phyloP scores from a whole-genome alignment of 2,797 vertebrate genomes.

The Cetoscarus ocellatus region DNA sequence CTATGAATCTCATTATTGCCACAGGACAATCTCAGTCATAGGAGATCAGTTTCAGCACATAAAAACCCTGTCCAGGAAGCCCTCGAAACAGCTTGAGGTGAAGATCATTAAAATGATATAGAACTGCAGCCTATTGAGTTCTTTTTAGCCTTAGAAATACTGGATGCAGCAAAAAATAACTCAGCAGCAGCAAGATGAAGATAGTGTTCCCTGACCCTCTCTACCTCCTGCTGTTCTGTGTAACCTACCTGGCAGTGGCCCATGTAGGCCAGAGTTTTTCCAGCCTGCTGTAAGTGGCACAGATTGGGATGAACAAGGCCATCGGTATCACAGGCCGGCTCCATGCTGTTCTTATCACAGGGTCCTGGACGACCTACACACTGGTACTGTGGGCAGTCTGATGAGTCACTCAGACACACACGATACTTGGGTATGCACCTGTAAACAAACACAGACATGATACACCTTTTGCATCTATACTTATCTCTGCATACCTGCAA shows the following conservation, averaged over 20 bases:
- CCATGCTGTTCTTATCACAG: slow-evolving; percentile 88
- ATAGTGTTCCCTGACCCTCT: not conserved
- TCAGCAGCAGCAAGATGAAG: not conserved
- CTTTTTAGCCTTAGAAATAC: not conserved
- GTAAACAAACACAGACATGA: slow-evolving; percentile 43
- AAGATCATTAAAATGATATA: not conserved
- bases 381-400: slow-evolving; percentile 90
- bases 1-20: no score
- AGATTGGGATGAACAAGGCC: slow-evolving; percentile 89
- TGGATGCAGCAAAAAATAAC: not conserved
- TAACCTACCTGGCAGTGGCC: slow-evolving; percentile 94
- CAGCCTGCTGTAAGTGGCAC: slow-evolving; percentile 92
- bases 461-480: not conserved
- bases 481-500: not conserved
- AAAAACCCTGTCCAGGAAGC: no score
- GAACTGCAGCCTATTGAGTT: not conserved
- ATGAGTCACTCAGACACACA: slow-evolving; percentile 92
- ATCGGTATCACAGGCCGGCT: slow-evolving; percentile 93
- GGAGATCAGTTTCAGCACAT: no score
- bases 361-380: slow-evolving; percentile 87
- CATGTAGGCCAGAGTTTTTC: slow-evolving; percentile 92
- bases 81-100: no score
- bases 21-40: no score
- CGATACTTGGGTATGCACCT: slow-evolving; percentile 92
- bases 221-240: not conserved